A percentile compares a stretch with the other conserved stretches of the same genome.
phyloP scores from a whole-genome alignment of 2,888 invertebrate species.

The Spilarctia lutea region DNA sequence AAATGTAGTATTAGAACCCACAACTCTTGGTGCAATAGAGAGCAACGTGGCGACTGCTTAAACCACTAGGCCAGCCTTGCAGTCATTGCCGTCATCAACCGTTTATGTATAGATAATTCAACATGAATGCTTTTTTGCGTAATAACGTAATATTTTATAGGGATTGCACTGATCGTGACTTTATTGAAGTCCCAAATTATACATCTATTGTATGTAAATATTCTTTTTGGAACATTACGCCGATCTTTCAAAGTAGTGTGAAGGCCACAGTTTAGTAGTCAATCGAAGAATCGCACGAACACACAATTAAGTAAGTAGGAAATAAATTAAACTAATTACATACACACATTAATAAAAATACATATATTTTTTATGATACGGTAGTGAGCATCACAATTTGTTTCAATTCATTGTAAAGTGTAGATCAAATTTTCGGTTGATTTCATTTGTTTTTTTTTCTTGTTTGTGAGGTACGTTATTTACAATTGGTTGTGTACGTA shows the following conservation, averaged over 20 bases:
- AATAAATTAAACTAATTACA: conserved; percentile 47
- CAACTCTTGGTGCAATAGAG: too few relatives aligned
- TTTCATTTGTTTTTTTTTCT: conserved; percentile 9
- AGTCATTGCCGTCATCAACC: too few relatives aligned
- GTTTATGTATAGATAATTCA: not conserved
- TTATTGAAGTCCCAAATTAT: not conserved
- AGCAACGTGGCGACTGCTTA: too few relatives aligned
- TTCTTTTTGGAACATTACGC: not conserved
- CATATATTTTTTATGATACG: conserved; percentile 35
- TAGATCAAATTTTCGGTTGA: conserved; percentile 14
- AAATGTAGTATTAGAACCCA: too few relatives aligned
- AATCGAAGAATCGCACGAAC: conserved; percentile 40
- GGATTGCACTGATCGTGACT: not conserved
- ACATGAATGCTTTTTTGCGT: not conserved
- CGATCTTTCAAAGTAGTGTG: conserved; percentile 15
- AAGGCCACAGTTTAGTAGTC: conserved; percentile 39
- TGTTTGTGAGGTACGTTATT: not conserved
- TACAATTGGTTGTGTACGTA: conserved; percentile 1
- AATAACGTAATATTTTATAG: not conserved
- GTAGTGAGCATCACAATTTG: conserved; percentile 31
- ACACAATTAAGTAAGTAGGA: conserved; percentile 46
- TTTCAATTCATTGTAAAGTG: conserved; percentile 6
- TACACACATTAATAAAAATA: conserved; percentile 37
- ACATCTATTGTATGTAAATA: not conserved
- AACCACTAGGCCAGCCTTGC: too few relatives aligned